Percentiles rank a stretch among this genome's conserved stretches.
Conservation (phyloP, 2,888 invertebrate genomes). For the Chloromyia formosa region DNA sequence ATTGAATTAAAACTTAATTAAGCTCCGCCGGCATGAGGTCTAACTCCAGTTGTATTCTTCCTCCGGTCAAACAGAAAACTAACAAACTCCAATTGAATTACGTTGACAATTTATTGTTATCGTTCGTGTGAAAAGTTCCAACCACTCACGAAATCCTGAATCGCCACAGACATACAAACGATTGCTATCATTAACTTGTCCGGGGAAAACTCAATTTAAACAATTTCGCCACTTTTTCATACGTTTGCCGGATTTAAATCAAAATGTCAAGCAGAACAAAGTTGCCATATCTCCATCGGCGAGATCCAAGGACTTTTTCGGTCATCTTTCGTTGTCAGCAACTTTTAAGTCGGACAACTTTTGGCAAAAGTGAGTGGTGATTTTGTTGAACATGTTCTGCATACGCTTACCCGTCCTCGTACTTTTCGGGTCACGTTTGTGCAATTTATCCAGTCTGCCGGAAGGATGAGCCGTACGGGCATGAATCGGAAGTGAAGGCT, state of each 20-base stretch:
- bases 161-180: background rate
- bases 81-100: too few species aligned
- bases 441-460: constrained; percentile 23
- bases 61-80: too few species aligned
- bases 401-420: constrained; percentile 12
- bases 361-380: constrained; percentile 41
- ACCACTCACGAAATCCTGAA: too few species aligned
- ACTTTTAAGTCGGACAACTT: constrained; percentile 30
- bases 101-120: too few species aligned
- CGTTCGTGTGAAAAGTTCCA: too few species aligned
- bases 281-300: constrained; percentile 24
- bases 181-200: background rate
- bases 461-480: too few species aligned
- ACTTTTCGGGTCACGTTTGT: constrained; percentile 25
- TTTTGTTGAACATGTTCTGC: constrained; percentile 39
- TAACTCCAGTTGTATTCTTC: too few species aligned
- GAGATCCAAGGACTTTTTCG: background rate
- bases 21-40: too few species aligned
- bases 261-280: constrained; percentile 15
- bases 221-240: background rate
- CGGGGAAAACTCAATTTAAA: background rate
- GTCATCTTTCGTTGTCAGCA: constrained; percentile 38
- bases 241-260: background rate
- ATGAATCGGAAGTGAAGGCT: constrained; percentile 15
- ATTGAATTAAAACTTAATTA: too few species aligned